Percentiles rank a stretch among this genome's conserved stretches.
Evolutionary conservation across 2,888 invertebrate species (phyloP).

Genomic region (Vesta saturnalis): DNA sequence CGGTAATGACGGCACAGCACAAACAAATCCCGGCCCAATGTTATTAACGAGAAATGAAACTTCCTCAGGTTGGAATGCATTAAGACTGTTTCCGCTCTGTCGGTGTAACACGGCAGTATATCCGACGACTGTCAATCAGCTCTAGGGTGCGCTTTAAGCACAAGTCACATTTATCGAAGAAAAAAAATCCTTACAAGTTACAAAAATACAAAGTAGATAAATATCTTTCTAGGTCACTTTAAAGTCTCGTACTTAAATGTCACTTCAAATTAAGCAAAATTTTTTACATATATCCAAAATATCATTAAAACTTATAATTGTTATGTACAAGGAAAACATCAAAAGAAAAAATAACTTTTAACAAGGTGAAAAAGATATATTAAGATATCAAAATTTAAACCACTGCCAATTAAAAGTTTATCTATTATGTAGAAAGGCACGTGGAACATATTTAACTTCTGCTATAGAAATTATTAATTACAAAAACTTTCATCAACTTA

Average conservation of each 20-base stretch:
- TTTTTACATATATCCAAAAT: too few species aligned
- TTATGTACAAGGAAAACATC: too few species aligned
- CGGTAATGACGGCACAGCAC: constrained; percentile 42
- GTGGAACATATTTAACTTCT: not conserved
- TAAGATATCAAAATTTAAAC: not conserved
- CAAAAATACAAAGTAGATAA: too few species aligned
- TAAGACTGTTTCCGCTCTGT: constrained; percentile 45
- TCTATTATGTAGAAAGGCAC: too few species aligned
- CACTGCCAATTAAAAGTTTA: not conserved
- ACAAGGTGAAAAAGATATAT: not conserved
- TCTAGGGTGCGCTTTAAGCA: constrained; percentile 21
- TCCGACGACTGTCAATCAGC: constrained; percentile 49
- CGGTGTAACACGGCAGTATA: constrained; percentile 43
- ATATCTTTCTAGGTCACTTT: too few species aligned
- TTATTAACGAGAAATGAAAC: constrained; percentile 50
- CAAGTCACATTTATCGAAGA: not conserved
- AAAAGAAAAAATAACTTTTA: not conserved
- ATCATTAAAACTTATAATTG: too few species aligned
- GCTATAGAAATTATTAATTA: too few species aligned
- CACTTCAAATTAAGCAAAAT: too few species aligned
- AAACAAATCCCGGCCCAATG: constrained; percentile 45
- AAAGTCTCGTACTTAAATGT: too few species aligned
- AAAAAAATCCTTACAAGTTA: too few species aligned
- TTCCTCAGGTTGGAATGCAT: constrained; percentile 48
- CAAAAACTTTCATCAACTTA: too few species aligned